Conservation (phyloP, 2,888 invertebrate species). For the Ectemnius lituratus region DNA sequence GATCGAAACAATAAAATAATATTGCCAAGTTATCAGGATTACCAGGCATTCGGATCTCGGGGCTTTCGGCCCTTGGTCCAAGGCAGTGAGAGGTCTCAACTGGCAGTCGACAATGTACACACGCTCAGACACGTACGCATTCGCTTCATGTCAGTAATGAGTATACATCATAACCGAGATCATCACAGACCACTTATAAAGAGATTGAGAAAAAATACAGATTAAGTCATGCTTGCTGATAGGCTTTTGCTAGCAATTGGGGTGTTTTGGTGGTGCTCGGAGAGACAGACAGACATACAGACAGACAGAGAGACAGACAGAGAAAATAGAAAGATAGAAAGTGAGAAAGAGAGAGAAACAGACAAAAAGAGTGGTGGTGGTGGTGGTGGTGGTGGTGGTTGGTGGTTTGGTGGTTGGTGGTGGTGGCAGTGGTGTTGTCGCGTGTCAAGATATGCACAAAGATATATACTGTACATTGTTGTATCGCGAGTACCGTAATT, state of each 20-base stretch:
- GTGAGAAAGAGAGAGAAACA: slow-evolving; percentile 26
- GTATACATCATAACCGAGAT: slow-evolving; percentile 1
- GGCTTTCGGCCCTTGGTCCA: too few relatives aligned
- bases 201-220: slow-evolving; percentile 57
- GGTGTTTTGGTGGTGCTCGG: slow-evolving; percentile 75
- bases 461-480: slow-evolving; percentile 24
- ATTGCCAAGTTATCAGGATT: too few relatives aligned
- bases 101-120: slow-evolving; percentile 37
- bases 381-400: slow-evolving; percentile 58
- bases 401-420: slow-evolving; percentile 51
- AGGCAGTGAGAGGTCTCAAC: slow-evolving; percentile 2
- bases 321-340: slow-evolving; percentile 51
- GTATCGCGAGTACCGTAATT: slow-evolving; percentile 17
- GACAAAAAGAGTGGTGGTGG: slow-evolving; percentile 46
- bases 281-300: slow-evolving; percentile 55
- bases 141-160: background rate
- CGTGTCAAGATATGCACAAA: slow-evolving; percentile 13
- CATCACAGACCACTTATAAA: slow-evolving; percentile 35
- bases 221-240: slow-evolving; percentile 74
- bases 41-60: too few relatives aligned
- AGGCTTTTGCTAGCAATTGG: slow-evolving; percentile 72
- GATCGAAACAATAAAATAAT: too few relatives aligned
- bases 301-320: slow-evolving; percentile 60
- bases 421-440: slow-evolving; percentile 48
- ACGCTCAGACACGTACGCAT: too few relatives aligned